These are phyloP conservation scores for Chrysodeixis includens DNA, from an alignment of 2,888 invertebrate species.

Conservation along the genomic window DNA sequence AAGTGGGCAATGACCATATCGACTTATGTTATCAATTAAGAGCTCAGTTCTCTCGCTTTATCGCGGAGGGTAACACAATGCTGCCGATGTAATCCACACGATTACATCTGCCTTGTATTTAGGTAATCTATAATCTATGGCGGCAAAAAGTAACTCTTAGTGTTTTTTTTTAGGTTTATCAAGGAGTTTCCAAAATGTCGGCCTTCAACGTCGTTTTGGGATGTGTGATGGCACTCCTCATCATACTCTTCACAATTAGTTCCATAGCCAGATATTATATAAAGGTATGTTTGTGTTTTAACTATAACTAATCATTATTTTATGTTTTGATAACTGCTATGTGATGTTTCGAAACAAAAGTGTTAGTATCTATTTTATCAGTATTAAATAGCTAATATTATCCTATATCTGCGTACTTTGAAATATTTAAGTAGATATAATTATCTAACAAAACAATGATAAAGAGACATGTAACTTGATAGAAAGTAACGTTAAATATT, in stretches of 20 bases:
- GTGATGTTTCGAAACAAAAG: too few species aligned
- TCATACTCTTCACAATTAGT: slow-evolving; percentile 88
- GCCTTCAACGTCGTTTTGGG: slow-evolving; percentile 84
- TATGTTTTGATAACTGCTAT: neutral
- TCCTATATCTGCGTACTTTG: neutral
- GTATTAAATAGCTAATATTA: neutral
- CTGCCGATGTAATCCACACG: slow-evolving; percentile 37
- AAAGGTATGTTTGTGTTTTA: slow-evolving; percentile 83
- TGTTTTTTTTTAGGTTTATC: slow-evolving; percentile 54
- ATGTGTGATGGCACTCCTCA: slow-evolving; percentile 84
- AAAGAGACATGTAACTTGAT: neutral
- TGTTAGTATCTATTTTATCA: too few species aligned
- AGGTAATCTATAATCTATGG: slow-evolving; percentile 33
- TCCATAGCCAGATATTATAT: slow-evolving; percentile 92
- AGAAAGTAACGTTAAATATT: neutral
- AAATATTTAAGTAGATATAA: neutral
- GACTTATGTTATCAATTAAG: slow-evolving; percentile 48
- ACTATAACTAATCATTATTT: neutral
- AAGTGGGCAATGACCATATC: slow-evolving; percentile 45
- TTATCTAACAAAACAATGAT: neutral
- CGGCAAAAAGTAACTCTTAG: slow-evolving; percentile 26
- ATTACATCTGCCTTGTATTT: slow-evolving; percentile 28
- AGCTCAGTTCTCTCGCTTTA: slow-evolving; percentile 50
- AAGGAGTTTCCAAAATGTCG: slow-evolving; percentile 70
- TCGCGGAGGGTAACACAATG: slow-evolving; percentile 30